A percentile compares a stretch with the other conserved stretches of the same genome.
Evolutionary conservation across 1,140 invertebrate genomes (phyloP).

Genomic region (Drosophila elegans): DNA sequence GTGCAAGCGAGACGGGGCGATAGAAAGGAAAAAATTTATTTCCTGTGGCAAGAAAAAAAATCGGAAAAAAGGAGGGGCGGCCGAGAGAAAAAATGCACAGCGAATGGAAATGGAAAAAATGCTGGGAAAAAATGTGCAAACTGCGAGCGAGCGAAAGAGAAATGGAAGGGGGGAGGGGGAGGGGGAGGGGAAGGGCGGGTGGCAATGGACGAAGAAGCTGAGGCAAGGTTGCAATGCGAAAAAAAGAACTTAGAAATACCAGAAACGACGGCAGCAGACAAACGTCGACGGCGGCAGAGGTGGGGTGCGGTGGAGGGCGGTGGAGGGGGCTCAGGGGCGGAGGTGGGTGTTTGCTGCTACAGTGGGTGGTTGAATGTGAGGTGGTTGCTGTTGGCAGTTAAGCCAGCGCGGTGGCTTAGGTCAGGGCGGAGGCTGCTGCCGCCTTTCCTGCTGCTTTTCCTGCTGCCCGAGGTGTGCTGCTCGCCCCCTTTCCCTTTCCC

Average conservation of each 20-base stretch:
- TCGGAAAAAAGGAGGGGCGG: slow-evolving; percentile 61
- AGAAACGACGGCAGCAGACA: slow-evolving; percentile 56
- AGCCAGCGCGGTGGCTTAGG: slow-evolving; percentile 78
- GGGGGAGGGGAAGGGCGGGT: slow-evolving; percentile 7
- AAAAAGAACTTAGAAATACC: slow-evolving; percentile 77
- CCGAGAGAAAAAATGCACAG: slow-evolving; percentile 75
- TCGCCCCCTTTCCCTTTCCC: no score
- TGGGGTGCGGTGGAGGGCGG: slow-evolving; percentile 20
- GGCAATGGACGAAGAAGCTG: slow-evolving; percentile 52
- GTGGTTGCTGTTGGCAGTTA: slow-evolving; percentile 70
- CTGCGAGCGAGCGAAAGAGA: slow-evolving; percentile 21
- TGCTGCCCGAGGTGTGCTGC: slow-evolving; percentile 59
- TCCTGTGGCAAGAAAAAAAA: slow-evolving; percentile 69
- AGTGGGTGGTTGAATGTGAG: slow-evolving; percentile 25
- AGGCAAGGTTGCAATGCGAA: slow-evolving; percentile 76
- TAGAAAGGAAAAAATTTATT: slow-evolving; percentile 69
- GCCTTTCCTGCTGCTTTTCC: slow-evolving; percentile 15
- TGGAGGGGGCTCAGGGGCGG: neutral
- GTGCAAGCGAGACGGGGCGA: slow-evolving; percentile 61
- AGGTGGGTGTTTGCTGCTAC: neutral
- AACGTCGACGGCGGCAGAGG: slow-evolving; percentile 41
- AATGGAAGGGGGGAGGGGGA: slow-evolving; percentile 12
- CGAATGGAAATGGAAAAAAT: slow-evolving; percentile 70
- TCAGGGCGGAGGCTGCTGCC: slow-evolving; percentile 66
- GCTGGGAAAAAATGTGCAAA: slow-evolving; percentile 39